A percentile compares a stretch with the other conserved stretches of the same genome.
Conservation (phyloP, 2,113 vertebrate species). For the Sceloporus undulatus region DNA sequence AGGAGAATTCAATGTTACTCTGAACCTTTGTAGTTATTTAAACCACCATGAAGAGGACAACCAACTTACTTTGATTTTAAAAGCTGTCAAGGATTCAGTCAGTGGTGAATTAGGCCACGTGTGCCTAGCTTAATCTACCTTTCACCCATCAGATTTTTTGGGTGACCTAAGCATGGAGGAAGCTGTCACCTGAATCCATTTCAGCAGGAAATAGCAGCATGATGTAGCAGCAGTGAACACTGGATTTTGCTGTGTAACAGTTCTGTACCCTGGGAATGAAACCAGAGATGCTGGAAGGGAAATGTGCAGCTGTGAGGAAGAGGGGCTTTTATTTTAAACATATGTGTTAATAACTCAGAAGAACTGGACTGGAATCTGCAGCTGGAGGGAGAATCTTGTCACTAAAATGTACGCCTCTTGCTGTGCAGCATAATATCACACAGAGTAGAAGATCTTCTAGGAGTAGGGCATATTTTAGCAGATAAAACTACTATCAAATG, state of each 20-base stretch:
- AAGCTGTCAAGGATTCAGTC: not conserved
- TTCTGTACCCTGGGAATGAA: conserved; percentile 54
- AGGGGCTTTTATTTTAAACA: conserved; percentile 64
- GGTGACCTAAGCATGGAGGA: not conserved
- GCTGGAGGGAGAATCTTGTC: conserved; percentile 57
- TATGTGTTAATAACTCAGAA: conserved; percentile 59
- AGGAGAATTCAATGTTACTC: not conserved
- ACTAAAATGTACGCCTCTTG: conserved; percentile 53
- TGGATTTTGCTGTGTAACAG: conserved; percentile 23
- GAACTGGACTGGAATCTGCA: conserved; percentile 28
- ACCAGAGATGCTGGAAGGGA: conserved; percentile 61
- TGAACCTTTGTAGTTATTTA: not conserved
- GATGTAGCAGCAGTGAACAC: not conserved
- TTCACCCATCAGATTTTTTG: not conserved
- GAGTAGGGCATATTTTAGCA: conserved; percentile 47
- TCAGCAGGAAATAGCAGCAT: conserved; percentile 1
- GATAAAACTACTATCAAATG: conserved; percentile 8
- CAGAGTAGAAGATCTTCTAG: conserved; percentile 46
- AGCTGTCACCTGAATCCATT: conserved; percentile 26
- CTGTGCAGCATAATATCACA: conserved; percentile 57
- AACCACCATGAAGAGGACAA: not conserved
- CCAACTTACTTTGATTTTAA: not conserved
- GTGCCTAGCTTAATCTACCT: not conserved
- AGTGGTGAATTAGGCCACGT: fast-evolving
- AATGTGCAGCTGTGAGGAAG: conserved; percentile 61